Conservation (phyloP, 2,888 invertebrate genomes). For the Lamellibrachia satsuma region DNA sequence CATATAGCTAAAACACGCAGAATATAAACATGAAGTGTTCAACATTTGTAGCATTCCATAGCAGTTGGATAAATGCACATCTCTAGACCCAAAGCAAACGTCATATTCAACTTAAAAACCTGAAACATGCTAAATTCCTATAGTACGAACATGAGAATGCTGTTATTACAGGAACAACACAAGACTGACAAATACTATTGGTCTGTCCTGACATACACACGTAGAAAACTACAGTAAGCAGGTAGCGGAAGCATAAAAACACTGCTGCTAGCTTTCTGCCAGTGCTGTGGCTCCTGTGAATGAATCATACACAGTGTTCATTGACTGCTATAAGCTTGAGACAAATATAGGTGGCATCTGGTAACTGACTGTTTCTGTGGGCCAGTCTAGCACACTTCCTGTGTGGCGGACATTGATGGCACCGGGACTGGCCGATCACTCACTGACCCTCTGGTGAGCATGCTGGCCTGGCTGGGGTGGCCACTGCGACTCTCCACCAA, state of each 20-base stretch:
- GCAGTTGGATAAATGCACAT: neutral
- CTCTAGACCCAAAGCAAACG: neutral
- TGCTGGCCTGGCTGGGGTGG: slow-evolving; percentile 13
- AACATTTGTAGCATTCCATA: neutral
- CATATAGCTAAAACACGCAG: neutral
- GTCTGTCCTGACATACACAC: too few relatives aligned
- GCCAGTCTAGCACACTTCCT: neutral
- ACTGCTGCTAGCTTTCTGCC: neutral
- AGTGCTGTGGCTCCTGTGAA: neutral
- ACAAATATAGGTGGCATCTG: neutral
- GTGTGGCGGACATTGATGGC: neutral
- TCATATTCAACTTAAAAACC: neutral
- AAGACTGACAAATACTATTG: neutral
- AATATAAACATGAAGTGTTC: slow-evolving; percentile 21
- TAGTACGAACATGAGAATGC: neutral
- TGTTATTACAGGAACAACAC: neutral
- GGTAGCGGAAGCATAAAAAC: neutral
- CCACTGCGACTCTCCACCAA: slow-evolving; percentile 25
- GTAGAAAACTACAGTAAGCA: neutral
- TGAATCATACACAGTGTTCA: neutral
- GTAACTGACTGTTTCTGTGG: neutral
- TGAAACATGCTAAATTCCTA: neutral
- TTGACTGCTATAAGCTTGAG: neutral
- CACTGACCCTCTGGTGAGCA: neutral
- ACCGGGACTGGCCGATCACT: neutral